These are phyloP conservation scores for Celastrina argiolus DNA, from an alignment of 2,888 invertebrate genomes.

Conservation along the genomic window DNA sequence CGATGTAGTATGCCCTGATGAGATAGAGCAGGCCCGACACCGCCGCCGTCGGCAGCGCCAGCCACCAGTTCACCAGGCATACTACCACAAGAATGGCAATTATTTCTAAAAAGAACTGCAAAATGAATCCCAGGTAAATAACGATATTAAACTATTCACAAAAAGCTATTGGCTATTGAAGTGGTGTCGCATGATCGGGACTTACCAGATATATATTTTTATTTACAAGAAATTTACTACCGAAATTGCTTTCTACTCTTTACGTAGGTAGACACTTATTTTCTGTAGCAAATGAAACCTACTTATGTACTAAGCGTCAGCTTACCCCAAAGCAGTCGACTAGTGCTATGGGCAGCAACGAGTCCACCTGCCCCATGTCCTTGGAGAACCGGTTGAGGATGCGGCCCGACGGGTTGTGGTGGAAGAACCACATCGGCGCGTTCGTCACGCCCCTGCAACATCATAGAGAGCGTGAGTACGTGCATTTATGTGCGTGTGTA, in stretches of 20 bases:
- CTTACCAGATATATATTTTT: too few species aligned
- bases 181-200: too few species aligned
- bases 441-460: constrained; percentile 78
- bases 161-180: too few species aligned
- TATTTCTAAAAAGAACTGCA: constrained; percentile 76
- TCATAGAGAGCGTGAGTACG: background rate
- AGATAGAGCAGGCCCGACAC: constrained; percentile 81
- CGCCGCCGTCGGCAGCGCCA: constrained; percentile 80
- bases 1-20: constrained; percentile 82
- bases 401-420: constrained; percentile 82
- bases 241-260: too few species aligned
- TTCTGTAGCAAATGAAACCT: too few species aligned
- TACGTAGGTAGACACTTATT: too few species aligned
- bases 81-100: constrained; percentile 86
- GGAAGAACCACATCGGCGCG: constrained; percentile 87
- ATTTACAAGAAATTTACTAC: too few species aligned
- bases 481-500: background rate
- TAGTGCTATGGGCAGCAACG: constrained; percentile 66
- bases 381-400: too few species aligned
- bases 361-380: constrained; percentile 80
- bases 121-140: background rate
- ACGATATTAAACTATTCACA: background rate
- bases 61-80: constrained; percentile 83
- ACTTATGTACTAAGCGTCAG: constrained; percentile 22
- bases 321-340: constrained; percentile 78